Evolutionary conservation across 2,113 vertebrate genomes (phyloP).

Genomic region (Bombycilla garrulus): DNA sequence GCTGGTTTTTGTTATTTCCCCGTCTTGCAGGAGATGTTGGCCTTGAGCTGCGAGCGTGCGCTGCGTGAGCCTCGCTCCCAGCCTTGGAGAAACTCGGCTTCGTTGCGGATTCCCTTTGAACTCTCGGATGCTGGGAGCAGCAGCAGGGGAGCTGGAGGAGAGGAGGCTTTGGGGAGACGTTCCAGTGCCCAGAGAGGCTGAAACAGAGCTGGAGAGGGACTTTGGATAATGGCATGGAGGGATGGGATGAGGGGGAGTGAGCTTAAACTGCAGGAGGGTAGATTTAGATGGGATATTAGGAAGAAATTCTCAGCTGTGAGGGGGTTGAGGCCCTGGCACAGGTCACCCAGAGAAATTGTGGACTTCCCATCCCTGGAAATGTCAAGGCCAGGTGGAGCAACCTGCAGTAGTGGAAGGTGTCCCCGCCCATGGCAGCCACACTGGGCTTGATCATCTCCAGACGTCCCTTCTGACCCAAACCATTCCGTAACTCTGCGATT

Average conservation of each 20-base stretch:
- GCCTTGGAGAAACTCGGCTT: neutral
- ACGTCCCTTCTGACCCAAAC: neutral
- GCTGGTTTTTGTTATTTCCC: neutral
- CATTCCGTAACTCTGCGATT: neutral
- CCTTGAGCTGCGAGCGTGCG: neutral
- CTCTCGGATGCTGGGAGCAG: neutral
- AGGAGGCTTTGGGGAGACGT: neutral
- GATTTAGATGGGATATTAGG: neutral
- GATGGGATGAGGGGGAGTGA: neutral
- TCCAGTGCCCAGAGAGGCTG: neutral
- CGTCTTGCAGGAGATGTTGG: neutral
- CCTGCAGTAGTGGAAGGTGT: neutral
- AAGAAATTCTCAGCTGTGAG: neutral
- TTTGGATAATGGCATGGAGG: neutral
- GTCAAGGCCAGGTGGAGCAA: neutral
- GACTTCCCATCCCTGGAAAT: neutral
- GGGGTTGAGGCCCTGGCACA: neutral
- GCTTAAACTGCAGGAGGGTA: neutral
- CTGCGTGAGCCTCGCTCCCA: fast-evolving
- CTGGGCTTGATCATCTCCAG: neutral
- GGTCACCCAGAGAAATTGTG: neutral
- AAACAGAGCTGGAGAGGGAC: neutral
- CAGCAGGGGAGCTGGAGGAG: neutral
- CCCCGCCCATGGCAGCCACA: neutral
- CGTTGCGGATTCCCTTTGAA: neutral